Evolutionary conservation across 2,888 invertebrate species (phyloP).

Genomic region (Trachelus troglodyta): DNA sequence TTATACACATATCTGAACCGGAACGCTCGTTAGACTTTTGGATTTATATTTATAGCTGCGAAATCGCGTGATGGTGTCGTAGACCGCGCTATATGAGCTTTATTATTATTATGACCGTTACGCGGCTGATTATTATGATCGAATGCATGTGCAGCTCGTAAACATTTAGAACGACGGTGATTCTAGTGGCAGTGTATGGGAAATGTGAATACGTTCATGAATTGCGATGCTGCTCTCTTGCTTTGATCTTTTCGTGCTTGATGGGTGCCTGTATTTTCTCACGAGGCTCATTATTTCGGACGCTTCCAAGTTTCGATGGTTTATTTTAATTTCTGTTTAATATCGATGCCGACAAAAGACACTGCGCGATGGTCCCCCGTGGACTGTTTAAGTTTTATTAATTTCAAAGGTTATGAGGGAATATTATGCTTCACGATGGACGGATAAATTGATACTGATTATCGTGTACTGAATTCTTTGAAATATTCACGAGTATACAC

Average conservation of each 20-base stretch:
- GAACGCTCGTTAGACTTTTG: constrained; percentile 3
- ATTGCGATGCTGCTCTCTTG: not conserved
- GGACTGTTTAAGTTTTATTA: constrained; percentile 10
- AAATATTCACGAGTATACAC: not conserved
- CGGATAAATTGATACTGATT: not conserved
- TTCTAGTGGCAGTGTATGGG: not conserved
- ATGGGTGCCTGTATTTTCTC: not conserved
- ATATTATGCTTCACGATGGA: not conserved
- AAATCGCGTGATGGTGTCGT: not conserved
- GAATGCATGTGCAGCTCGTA: not conserved
- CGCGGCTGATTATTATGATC: constrained; percentile 1
- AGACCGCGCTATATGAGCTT: not conserved
- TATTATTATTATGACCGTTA: constrained; percentile 1
- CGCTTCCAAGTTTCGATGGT: not conserved
- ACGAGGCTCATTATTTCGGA: not conserved
- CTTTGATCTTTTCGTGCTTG: not conserved
- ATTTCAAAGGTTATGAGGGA: not conserved
- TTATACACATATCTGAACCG: not conserved
- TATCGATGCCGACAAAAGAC: constrained; percentile 25
- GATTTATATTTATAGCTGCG: constrained; percentile 2
- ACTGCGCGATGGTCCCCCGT: constrained; percentile 7
- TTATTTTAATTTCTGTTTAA: constrained; percentile 35
- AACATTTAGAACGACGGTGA: not conserved
- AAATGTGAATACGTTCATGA: not conserved
- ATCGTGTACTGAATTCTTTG: not conserved